These are phyloP conservation scores for Andricus grossulariae DNA, from an alignment of 1,140 invertebrate species.

Conservation along the genomic window DNA sequence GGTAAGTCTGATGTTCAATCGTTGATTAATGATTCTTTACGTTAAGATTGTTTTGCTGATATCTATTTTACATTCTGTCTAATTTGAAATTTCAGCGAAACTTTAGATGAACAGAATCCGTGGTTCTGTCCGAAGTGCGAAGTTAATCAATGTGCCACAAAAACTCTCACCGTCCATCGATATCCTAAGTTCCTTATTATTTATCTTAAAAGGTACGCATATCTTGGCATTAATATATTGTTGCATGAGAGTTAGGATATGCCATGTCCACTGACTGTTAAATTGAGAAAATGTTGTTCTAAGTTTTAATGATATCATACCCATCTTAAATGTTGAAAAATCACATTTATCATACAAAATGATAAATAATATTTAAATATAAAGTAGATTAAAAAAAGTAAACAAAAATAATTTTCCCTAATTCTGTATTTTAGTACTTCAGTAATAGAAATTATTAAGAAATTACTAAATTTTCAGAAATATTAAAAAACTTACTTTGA, in stretches of 20 bases:
- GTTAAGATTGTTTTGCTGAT: background rate
- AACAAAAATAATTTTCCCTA: background rate
- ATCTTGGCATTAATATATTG: background rate
- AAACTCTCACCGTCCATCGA: constrained; percentile 82
- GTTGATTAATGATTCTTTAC: background rate
- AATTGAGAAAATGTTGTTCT: too few relatives aligned
- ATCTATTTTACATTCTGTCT: constrained; percentile 12
- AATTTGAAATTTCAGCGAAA: constrained; percentile 76
- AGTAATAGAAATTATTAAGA: too few relatives aligned
- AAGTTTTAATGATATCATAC: too few relatives aligned
- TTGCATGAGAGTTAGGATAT: too few relatives aligned
- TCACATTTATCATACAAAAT: too few relatives aligned
- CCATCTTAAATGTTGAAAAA: too few relatives aligned
- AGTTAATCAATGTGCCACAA: constrained; percentile 82
- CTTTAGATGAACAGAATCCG: constrained; percentile 82
- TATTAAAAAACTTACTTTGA: too few relatives aligned
- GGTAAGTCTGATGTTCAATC: constrained; percentile 63
- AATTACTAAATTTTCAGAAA: too few relatives aligned
- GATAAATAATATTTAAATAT: background rate
- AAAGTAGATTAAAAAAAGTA: background rate
- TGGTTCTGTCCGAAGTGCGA: constrained; percentile 84
- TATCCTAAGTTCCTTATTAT: constrained; percentile 84
- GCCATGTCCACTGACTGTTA: too few relatives aligned
- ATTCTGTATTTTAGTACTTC: too few relatives aligned
- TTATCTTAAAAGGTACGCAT: constrained; percentile 81